These are phyloP conservation scores for Yponomeuta malinellus DNA, from an alignment of 2,888 invertebrate species.

Conservation along the genomic window DNA sequence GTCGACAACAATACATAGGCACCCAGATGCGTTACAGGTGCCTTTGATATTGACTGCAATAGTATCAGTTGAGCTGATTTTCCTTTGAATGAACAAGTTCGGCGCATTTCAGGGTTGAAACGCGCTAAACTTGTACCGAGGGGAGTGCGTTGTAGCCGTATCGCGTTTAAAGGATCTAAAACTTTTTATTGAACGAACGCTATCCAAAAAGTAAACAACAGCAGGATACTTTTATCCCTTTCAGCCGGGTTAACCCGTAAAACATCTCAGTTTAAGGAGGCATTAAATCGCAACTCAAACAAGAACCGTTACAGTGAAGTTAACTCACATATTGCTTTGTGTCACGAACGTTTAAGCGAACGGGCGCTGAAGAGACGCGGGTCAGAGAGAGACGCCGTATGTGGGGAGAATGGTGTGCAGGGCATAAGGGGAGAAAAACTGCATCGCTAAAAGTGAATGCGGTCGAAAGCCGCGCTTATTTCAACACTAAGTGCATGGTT, in stretches of 20 bases:
- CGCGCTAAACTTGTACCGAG: neutral
- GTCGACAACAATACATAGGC: no score
- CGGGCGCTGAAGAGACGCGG: conserved; percentile 44
- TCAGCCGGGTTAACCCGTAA: conserved; percentile 72
- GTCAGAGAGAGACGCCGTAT: conserved; percentile 59
- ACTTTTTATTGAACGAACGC: conserved; percentile 60
- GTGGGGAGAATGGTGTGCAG: conserved; percentile 65
- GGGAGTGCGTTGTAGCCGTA: conserved; percentile 20
- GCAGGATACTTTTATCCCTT: conserved; percentile 67
- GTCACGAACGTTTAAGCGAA: conserved; percentile 71
- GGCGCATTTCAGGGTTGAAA: no score
- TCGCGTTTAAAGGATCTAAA: conserved; percentile 54
- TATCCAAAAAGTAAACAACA: conserved; percentile 67
- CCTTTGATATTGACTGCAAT: no score
- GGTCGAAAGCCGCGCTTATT: conserved; percentile 75
- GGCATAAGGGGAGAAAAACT: conserved; percentile 75
- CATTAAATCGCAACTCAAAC: conserved; percentile 77
- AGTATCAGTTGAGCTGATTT: no score
- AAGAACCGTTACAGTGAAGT: conserved; percentile 74
- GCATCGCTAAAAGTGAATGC: conserved; percentile 76
- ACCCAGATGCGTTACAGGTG: no score
- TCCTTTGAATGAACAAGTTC: no score
- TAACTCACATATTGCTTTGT: conserved; percentile 76
- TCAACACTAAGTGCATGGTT: conserved; percentile 74
- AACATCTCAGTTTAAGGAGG: conserved; percentile 75